Base-by-base conservation (phyloP, 2,797 vertebrate genomes). In the Hapalemur alaotrensis region DNA sequence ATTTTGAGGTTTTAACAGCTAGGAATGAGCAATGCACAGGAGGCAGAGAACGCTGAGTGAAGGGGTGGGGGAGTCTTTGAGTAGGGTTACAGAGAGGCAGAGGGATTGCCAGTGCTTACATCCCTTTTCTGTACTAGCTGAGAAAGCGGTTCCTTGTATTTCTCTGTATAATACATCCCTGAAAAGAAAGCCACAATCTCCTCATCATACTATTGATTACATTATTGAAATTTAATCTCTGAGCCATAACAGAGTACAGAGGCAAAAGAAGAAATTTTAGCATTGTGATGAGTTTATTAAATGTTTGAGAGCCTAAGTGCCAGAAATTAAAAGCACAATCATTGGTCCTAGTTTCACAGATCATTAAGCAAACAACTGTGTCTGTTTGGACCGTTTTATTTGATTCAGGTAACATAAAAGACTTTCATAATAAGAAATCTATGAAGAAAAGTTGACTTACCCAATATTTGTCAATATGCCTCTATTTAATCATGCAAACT, bases 351-450 rank as follows among this genome's bases (percentile, higher is more conserved):
- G 83, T 97, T 98, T 97, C 89, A 97, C 89, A 97, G 98, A 96
- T 85, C 97, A 97, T 97, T 97, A 97, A 90, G 87, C 95, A 97
- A 97, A 96, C 78, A 97, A 94, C 72, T 98, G 87, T 90, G 97
- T 98, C 95, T 96, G 93, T 97, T 97, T 97, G 95, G 93, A 96
- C 93, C 95, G 79, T 95, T 96, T 96, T 96, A 95, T 98, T 96
- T 96, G 93, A 95, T 95, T 97, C 94, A 95, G 87, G 91, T 95
- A 94, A 90, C 87, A 97, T 92, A 96, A 97, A 94, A 96, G 96
- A 88, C 94, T 97, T 98, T 94, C 80, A 90, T 93, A 96, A 96
- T 46, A 96, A 97, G 89, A 97, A 98, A 96, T 95, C 89, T 63
- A 95, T 97, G 91, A 93, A 97, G 79, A 96, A 97, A 97, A 92